Evolutionary conservation across 2,797 vertebrate species (phyloP).

Genomic region (Pagetopsis macropterus): DNA sequence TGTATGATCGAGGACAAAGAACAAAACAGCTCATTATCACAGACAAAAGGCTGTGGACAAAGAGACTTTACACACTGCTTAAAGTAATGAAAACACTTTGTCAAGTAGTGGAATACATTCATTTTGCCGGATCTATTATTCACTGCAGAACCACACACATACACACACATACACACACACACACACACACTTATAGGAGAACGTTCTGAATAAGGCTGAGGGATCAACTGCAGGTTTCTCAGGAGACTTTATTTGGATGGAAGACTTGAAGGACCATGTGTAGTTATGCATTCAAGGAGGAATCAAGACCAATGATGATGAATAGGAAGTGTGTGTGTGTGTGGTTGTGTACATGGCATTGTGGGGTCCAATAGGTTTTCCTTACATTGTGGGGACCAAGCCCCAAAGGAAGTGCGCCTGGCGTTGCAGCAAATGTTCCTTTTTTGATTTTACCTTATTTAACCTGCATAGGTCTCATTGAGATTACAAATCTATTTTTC

Average conservation of each 20-base stretch:
- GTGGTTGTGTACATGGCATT: not conserved
- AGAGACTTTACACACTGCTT: slow-evolving; percentile 10
- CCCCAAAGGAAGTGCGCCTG: not conserved
- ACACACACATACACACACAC: slow-evolving; percentile 1
- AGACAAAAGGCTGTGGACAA: slow-evolving; percentile 49
- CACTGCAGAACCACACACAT: not conserved
- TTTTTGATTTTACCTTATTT: too few relatives aligned
- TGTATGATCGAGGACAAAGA: slow-evolving; percentile 51
- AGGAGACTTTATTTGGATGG: slow-evolving; percentile 24
- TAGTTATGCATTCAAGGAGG: slow-evolving; percentile 29
- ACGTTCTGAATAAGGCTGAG: not conserved
- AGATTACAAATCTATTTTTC: too few relatives aligned
- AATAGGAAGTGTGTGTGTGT: not conserved
- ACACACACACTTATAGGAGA: slow-evolving; percentile 4
- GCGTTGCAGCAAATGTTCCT: too few relatives aligned
- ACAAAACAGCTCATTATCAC: slow-evolving; percentile 62
- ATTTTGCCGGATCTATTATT: slow-evolving; percentile 10
- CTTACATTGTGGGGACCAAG: slow-evolving; percentile 6
- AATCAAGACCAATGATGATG: slow-evolving; percentile 6
- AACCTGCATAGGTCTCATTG: too few relatives aligned
- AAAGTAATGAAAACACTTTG: slow-evolving; percentile 2
- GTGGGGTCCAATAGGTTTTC: slow-evolving; percentile 1
- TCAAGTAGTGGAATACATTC: not conserved
- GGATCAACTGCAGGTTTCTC: slow-evolving; percentile 33
- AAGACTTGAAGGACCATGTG: slow-evolving; percentile 44